Conservation (phyloP, 2,113 vertebrate species). For the Merops nubicus region DNA sequence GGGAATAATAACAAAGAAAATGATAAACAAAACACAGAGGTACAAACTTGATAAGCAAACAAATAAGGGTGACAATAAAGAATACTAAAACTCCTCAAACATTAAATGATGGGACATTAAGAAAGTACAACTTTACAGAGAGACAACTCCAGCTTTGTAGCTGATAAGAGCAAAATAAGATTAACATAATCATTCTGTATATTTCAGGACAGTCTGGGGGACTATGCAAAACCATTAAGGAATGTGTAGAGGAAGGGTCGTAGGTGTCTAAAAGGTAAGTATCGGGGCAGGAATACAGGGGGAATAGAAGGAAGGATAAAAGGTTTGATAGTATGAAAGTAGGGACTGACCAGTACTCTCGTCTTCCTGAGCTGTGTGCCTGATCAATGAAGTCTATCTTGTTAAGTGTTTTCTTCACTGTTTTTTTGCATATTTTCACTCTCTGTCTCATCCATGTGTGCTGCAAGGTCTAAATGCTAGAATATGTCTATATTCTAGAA, state of each 20-base stretch:
- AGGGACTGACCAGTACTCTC: not conserved
- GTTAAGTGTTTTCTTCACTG: not conserved
- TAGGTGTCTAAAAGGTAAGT: not conserved
- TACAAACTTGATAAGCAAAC: not conserved
- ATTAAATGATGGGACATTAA: not conserved
- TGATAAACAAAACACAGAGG: not conserved
- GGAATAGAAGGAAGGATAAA: not conserved
- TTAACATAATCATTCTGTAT: not conserved
- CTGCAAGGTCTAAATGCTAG: not conserved
- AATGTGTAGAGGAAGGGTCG: not conserved
- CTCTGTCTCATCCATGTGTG: not conserved
- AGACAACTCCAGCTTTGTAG: not conserved
- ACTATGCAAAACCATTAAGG: not conserved
- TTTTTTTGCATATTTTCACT: not conserved
- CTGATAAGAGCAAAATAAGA: not conserved
- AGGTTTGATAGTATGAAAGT: fast-evolving
- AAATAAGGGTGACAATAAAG: not conserved
- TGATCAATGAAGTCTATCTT: not conserved
- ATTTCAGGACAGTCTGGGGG: fast-evolving
- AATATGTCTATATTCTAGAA: too few species aligned
- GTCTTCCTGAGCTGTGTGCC: not conserved
- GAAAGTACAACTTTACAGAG: not conserved
- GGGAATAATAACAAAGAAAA: not conserved
- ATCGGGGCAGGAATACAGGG: not conserved
- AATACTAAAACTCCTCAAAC: not conserved